Evolutionary conservation across 2,113 vertebrate species (phyloP).

Genomic region (Vidua chalybeata): DNA sequence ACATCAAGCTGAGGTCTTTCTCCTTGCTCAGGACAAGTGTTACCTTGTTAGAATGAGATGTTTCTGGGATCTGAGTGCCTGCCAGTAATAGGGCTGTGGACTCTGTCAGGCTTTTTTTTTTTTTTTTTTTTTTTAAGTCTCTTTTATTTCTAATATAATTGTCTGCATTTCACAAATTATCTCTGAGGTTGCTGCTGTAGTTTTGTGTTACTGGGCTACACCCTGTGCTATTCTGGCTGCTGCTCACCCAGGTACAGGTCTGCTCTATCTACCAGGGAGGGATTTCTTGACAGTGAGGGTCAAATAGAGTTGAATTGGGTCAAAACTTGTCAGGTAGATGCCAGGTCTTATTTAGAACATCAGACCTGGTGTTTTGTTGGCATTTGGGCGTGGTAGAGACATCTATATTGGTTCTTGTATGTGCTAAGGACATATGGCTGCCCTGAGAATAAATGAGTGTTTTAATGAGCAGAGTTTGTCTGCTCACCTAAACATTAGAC

Average conservation of each 20-base stretch:
- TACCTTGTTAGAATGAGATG: neutral
- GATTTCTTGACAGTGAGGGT: neutral
- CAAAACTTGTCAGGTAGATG: neutral
- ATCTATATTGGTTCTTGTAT: neutral
- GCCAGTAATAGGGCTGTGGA: neutral
- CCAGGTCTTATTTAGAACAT: neutral
- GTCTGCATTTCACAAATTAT: neutral
- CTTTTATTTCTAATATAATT: neutral
- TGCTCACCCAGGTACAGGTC: neutral
- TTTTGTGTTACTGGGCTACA: neutral
- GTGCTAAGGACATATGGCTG: neutral
- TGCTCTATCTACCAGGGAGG: neutral
- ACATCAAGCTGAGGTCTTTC: neutral
- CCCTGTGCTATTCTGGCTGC: neutral
- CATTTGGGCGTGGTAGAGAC: neutral
- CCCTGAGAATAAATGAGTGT: neutral
- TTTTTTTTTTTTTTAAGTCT: neutral
- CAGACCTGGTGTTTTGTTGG: neutral
- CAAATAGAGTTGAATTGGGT: neutral
- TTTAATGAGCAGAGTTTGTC: neutral
- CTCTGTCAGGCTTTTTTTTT: neutral
- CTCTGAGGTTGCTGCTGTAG: neutral
- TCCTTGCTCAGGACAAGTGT: neutral
- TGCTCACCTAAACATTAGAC: neutral
- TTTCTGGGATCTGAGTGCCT: neutral